A percentile compares a stretch with the other conserved stretches of the same genome.
phyloP scores from a whole-genome alignment of 2,113 vertebrate genomes.

The Phainopepla nitens region DNA sequence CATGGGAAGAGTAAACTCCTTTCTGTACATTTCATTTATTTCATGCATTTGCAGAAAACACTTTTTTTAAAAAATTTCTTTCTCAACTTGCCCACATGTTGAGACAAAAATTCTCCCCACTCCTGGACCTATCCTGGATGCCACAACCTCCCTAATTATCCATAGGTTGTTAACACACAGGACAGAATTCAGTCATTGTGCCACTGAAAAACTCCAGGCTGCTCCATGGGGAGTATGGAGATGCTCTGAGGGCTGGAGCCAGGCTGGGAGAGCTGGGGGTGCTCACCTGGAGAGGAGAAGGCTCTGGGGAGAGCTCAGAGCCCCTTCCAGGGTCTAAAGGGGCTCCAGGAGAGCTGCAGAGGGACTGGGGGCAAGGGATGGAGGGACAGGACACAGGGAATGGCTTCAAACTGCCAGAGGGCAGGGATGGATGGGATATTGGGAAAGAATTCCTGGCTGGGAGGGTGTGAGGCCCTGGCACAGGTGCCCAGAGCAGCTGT shows the following conservation, averaged over 20 bases:
- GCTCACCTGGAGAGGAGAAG: not conserved
- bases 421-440: accelerated
- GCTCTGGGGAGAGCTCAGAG: not conserved
- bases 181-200: not conserved
- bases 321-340: not conserved
- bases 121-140: not conserved
- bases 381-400: not conserved
- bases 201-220: not conserved
- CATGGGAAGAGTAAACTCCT: not conserved
- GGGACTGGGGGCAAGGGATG: not conserved
- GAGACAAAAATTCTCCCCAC: not conserved
- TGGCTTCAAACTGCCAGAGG: not conserved
- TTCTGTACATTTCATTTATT: not conserved
- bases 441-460: not conserved
- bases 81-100: not conserved
- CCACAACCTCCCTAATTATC: not conserved
- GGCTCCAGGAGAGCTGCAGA: not conserved
- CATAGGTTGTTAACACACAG: accelerated
- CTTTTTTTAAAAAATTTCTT: accelerated
- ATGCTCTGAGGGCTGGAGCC: not conserved
- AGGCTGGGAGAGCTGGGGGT: not conserved
- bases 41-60: not conserved
- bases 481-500: not conserved
- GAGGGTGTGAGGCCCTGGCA: not conserved
- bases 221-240: not conserved